Percentiles rank a stretch among this genome's conserved stretches.
Conservation (phyloP, 2,888 invertebrate species). For the Tuberolachnus salignus region DNA sequence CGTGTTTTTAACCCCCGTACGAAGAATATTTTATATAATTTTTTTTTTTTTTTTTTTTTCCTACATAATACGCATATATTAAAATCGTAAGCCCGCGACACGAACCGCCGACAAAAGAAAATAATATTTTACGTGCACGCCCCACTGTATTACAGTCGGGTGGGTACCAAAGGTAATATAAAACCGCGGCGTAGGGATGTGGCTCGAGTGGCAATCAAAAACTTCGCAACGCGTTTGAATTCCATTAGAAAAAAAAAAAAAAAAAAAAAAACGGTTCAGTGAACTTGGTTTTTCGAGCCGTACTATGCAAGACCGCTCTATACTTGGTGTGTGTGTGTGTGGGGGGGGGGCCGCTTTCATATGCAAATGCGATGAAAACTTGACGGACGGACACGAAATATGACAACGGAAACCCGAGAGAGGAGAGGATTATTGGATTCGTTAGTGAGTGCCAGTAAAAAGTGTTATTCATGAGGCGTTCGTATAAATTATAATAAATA, state of each 20-base stretch:
- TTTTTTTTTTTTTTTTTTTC: too few relatives aligned
- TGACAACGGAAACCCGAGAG: not conserved
- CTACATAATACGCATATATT: too few relatives aligned
- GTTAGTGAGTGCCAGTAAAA: constrained; percentile 9
- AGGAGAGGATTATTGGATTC: constrained; percentile 24
- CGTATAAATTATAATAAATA: not conserved
- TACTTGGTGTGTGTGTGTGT: not conserved
- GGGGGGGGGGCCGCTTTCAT: not conserved
- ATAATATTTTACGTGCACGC: too few relatives aligned
- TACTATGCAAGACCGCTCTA: not conserved
- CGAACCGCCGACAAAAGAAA: too few relatives aligned
- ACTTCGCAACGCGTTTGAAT: not conserved
- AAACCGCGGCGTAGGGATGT: too few relatives aligned
- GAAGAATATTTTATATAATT: too few relatives aligned
- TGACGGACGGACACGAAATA: not conserved
- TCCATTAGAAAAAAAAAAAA: not conserved
- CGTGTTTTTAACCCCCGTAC: too few relatives aligned
- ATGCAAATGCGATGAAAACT: not conserved
- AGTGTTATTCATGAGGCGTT: constrained; percentile 28
- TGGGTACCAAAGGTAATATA: too few relatives aligned
- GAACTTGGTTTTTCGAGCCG: not conserved
- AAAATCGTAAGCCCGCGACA: too few relatives aligned
- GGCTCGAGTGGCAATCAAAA: too few relatives aligned
- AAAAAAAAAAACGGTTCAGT: not conserved
- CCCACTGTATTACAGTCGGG: too few relatives aligned